Evolutionary conservation across 2,113 vertebrate species (phyloP), one percentile per base, ranked within the genome.

Genomic region (Hassar affinis): DNA sequence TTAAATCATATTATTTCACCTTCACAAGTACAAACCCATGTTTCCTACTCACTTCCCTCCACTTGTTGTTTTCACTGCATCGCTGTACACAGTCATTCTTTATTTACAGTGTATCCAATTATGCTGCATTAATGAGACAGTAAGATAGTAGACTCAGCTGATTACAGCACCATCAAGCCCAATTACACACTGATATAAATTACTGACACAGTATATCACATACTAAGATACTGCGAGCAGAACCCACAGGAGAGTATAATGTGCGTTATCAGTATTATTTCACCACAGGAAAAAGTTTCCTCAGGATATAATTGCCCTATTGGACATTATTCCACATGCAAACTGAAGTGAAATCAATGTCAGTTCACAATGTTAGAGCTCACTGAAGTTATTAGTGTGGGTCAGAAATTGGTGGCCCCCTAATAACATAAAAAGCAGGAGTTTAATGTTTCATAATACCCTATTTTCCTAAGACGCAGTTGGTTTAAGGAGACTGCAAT

Each of bases 111-210:
- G 42, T 80, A 35, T 80, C 27, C 38, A 69, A 30, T 83, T 52
- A 71, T 90, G 84, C 85, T 90, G 88, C 90, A 92, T 92, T 91
- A 92, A 86, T 90, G 87, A 90, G 90, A 91, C 90, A 90, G 91
- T 88, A 87, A 83, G 68, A 64, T 87, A 59, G 15, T 49, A 14
- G 9, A 42, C n/a, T 30, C 33, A 51, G 9, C 87, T 87, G 91
- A 89, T 92, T 91, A 92, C 91, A 90, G 85, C 89, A 88, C 90
- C 93, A 93, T 93, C 90, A 92, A 85, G 88, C 79, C 89, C 89
- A 92, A 93, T 93, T 94, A 93, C 17, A 86, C 84, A 35, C 61
- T 85, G 89, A 90, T 91, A 90, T 90, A 86, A 49, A 72, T 20
- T 14, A 78, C 62, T 61, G 51, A 25, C 38, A 42, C 38, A 42